Evolutionary conservation across 2,797 vertebrate species (phyloP).

Genomic region (Synaphobranchus kaupii): DNA sequence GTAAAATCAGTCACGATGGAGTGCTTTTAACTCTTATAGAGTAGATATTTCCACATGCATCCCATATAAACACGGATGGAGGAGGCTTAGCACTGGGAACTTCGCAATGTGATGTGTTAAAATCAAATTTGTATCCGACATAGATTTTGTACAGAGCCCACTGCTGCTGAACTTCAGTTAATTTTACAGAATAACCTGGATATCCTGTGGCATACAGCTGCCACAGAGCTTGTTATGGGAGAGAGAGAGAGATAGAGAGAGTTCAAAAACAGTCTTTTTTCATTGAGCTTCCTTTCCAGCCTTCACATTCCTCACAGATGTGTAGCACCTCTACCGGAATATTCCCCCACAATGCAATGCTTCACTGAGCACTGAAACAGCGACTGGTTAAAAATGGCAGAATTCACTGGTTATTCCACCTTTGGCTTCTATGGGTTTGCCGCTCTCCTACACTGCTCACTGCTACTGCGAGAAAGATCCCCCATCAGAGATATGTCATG

Average conservation of each 20-base stretch:
- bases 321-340: slow-evolving; percentile 58
- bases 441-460: slow-evolving; percentile 29
- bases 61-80: neutral
- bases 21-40: neutral
- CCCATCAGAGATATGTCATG: slow-evolving; percentile 26
- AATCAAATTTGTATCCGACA: neutral
- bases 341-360: slow-evolving; percentile 46
- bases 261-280: neutral
- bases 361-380: slow-evolving; percentile 37
- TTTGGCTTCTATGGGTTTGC: slow-evolving; percentile 30
- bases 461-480: slow-evolving; percentile 42
- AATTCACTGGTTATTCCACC: slow-evolving; percentile 42
- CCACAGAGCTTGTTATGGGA: neutral
- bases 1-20: neutral
- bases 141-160: neutral
- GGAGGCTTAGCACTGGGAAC: neutral
- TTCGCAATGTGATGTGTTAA: neutral
- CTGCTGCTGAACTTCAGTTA: neutral
- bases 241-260: no score
- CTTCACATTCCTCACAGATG: slow-evolving; percentile 52
- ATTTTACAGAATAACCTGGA: neutral
- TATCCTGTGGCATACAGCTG: neutral
- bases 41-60: neutral
- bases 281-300: slow-evolving; percentile 34
- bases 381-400: slow-evolving; percentile 58